Base-by-base conservation (phyloP, 2,888 invertebrate genomes). In the Apeira syringaria region DNA sequence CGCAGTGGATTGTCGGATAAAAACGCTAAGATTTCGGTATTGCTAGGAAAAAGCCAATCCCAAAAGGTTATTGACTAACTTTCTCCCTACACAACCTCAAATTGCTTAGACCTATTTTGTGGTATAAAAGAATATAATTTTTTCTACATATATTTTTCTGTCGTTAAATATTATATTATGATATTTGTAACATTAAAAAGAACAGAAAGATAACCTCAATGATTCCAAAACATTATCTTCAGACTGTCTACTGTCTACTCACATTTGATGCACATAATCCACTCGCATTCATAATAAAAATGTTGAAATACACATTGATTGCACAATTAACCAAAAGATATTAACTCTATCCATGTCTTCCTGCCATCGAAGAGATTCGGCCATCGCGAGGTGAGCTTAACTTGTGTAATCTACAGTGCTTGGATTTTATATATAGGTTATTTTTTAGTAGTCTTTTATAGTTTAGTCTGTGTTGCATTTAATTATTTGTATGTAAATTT, bases 311-410 rank as follows among this genome's bases (percentile, higher is more conserved):
- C 54, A 67, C 60, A 74, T 83, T 84, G 80, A 83, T 75, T 47
- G 85, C 83, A 85, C 82, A 83, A 68, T 61, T 40, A 51, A 47
- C 50, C 4, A 3, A 50, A 42, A 54, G 36, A 59, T 68, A 74
- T 65, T 77, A 75, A 79, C 71, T 76, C 73, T n/a, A 31, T 62
- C 44, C 65, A 61, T 80, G 63, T 80, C 80, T 76, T 75, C 73
- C 76, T 64, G 85, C 84, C 61, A 58, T 55, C 67, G 68, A 69
- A 86, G 85, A 77, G 75, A 72, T 53, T 62, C 63, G 46, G 67
- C 67, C 51, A 56, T 60, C 30, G 58, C 58, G 59, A 83, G 82
- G 83, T 82, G 72, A 78, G 80, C 59, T 37, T 41, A 29, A 15
- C 10, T 27, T 30, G 9, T 13, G n/a, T 34, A 17, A 33, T 17